Evolutionary conservation across 2,113 vertebrate species (phyloP), one percentile per base, ranked within the genome.

Genomic region (Eleginops maclovinus): DNA sequence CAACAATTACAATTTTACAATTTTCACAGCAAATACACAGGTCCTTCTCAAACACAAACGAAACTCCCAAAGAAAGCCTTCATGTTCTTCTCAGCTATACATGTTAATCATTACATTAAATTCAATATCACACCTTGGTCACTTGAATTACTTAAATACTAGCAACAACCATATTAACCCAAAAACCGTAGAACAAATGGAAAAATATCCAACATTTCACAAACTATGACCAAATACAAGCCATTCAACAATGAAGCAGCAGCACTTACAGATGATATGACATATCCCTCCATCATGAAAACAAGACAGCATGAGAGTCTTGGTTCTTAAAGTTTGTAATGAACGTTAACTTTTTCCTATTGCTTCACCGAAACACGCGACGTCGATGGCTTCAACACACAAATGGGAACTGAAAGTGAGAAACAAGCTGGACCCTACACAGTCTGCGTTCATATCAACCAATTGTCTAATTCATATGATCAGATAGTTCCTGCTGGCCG

Each of bases 331-430:
- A 55, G 63, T 71, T 77, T 49, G 11, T 66, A 46, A 74, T 77
- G 56, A 80, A 75, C 53, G 47, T 79, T 10, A 44, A 79, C 61
- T 74, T 77, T 89, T 81, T 81, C 76, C 64, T 85, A 17, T 86
- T 76, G 77, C 88, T 81, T 84, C 79, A 82, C 76, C 26, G 66
- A 88, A 78, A 86, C 60, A 72, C 44, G 26, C 64, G 79, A 72
- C 9, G 81, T 72, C 46, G 81, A 73, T 77, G 63, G 81, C 89
- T 83, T 82, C 79, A 69, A 43, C 60, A 72, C 41, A 69, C 73
- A 86, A 89, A 81, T 81, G 79, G 91, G 92, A 92, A 92, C 76
- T 90, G 91, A 92, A 89, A 93, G 74, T 83, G 85, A 83, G 75
- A 82, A 81, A 85, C 49, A 71, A 70, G 76, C 69, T 70, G 62